A percentile compares a stretch with the other conserved stretches of the same genome.
These are phyloP conservation scores for Coregonus clupeaformis DNA, from an alignment of 2,113 vertebrate species.

Conservation along the genomic window DNA sequence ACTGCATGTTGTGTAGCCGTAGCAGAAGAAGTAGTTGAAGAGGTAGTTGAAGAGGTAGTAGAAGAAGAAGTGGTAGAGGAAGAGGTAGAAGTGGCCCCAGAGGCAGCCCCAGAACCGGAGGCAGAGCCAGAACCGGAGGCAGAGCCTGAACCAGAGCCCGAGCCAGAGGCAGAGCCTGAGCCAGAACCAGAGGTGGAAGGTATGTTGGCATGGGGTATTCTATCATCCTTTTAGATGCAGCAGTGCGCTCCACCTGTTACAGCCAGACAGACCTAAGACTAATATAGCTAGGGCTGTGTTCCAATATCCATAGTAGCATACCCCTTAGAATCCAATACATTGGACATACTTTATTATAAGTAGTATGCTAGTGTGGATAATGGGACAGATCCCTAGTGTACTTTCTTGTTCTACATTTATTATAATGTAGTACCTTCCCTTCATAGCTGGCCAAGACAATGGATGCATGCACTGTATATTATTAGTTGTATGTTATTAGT, in stretches of 20 bases:
- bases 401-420: slow-evolving; percentile 34
- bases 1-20: slow-evolving; percentile 71
- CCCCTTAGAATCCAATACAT: too few species aligned
- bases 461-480: slow-evolving; percentile 3
- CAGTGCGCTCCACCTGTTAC: slow-evolving; percentile 49
- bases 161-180: slow-evolving; percentile 29
- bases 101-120: slow-evolving; percentile 60
- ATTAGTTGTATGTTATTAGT: background rate
- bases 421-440: slow-evolving; percentile 48
- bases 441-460: slow-evolving; percentile 33
- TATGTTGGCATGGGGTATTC: slow-evolving; percentile 75
- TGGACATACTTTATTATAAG: too few species aligned
- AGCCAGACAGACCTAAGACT: slow-evolving; percentile 45
- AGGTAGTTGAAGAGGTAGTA: slow-evolving; percentile 66
- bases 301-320: too few species aligned
- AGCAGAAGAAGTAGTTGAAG: slow-evolving; percentile 71
- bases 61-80: slow-evolving; percentile 72
- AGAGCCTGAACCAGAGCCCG: slow-evolving; percentile 47
- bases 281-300: slow-evolving; percentile 11
- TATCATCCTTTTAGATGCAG: slow-evolving; percentile 65
- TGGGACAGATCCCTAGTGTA: background rate
- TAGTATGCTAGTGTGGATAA: too few species aligned
- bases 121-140: slow-evolving; percentile 59
- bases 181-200: slow-evolving; percentile 74
- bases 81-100: slow-evolving; percentile 56